Percentiles rank a stretch among this genome's conserved stretches.
Evolutionary conservation across 92 coral and sea anemone genomes (phyloP).

Genomic region (Muricea muricata): DNA sequence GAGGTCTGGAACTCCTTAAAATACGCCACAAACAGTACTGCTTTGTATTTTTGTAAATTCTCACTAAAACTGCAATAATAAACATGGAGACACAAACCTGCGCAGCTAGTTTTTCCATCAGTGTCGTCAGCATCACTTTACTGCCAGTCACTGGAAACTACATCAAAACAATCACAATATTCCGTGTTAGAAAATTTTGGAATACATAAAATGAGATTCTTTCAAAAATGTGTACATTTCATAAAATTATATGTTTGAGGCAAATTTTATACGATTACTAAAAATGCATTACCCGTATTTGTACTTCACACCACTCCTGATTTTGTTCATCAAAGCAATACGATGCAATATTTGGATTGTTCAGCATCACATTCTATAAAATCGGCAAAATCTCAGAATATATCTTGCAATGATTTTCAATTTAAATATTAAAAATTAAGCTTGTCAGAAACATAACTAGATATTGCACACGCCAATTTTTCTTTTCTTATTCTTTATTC

Average conservation of each 20-base stretch:
- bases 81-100: constrained; percentile 83
- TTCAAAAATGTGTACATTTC: background rate
- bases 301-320: constrained; percentile 90
- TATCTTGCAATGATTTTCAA: background rate
- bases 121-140: constrained; percentile 78
- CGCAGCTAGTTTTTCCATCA: constrained; percentile 81
- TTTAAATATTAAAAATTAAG: background rate
- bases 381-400: background rate
- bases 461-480: background rate
- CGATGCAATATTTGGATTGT: constrained; percentile 70
- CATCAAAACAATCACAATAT: background rate
- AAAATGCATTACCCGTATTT: constrained; percentile 62
- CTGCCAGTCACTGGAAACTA: constrained; percentile 86
- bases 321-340: constrained; percentile 78
- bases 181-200: background rate
- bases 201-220: background rate
- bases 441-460: background rate
- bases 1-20: constrained; percentile 8
- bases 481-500: too few species aligned
- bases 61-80: too few species aligned
- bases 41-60: too few species aligned
- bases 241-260: too few species aligned
- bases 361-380: constrained; percentile 74
- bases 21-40: background rate
- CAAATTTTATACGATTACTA: background rate